Base-by-base conservation (phyloP, 2,113 vertebrate genomes). In the Pseudopipra pipra region DNA sequence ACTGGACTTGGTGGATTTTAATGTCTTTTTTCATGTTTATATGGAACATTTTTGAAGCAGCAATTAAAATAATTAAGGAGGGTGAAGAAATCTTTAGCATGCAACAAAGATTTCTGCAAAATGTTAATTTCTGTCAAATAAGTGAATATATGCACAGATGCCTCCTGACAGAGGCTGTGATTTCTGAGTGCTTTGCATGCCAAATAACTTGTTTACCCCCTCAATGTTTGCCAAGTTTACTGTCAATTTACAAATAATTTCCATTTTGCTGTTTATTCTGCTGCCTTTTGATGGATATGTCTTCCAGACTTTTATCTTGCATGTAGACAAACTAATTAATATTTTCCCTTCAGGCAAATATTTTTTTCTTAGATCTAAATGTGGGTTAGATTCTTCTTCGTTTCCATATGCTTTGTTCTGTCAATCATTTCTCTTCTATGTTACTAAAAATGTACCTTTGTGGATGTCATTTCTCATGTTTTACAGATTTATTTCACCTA, bases 261-360 rank as follows among this genome's bases (percentile, higher is more conserved):
- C 98, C 98, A 98, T 99, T 99, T 98, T 98, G 97, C 97, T 98
- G 98, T 98, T 98, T 98, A 98, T 98, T 98, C 97, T 96, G 96
- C 97, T 98, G 98, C 97, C 97, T 99, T 99, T 99, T 99, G 98
- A 99, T 98, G 98, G 98, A 98, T 98, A 98, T 97, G 97, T 99
- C 98, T 99, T 98, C 97, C 98, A 98, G 98, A 98, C 98, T 99
- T 99, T 99, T 99, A 99, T 99, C 98, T 98, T 97, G 98, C 98
- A 98, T 98, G 98, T 98, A 98, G 99, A 99, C 98, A 99, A 99
- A 99, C 98, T 99, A 99, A 99, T 99, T 99, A 99, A 99, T 99
- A 99, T 99, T 98, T 98, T 98, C 97, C 98, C 98, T 99, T 98
- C 98, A 98, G 98, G 99, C 98, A 99, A 99, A 99, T 99, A 99